phyloP scores from a whole-genome alignment of 2,113 vertebrate species.

The Drymodes brunneopygia region DNA sequence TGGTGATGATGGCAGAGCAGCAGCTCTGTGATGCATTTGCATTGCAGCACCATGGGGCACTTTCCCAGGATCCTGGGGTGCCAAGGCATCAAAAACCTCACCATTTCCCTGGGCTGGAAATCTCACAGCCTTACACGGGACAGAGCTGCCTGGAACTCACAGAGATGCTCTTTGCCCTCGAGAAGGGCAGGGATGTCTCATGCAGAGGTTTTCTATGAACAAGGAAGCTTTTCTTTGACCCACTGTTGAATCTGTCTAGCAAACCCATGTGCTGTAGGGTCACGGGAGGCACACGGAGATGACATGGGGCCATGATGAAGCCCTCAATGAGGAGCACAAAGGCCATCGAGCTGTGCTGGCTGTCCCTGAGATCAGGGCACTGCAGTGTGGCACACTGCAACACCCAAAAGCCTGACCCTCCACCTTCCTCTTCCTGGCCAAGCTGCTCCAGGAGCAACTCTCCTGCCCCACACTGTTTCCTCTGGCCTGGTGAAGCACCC shows the following conservation, averaged over 20 bases:
- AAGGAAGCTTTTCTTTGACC: neutral
- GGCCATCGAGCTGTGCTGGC: neutral
- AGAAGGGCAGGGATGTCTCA: neutral
- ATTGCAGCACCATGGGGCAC: neutral
- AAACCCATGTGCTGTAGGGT: neutral
- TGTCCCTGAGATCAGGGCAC: rapidly evolving
- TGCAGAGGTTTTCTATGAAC: neutral
- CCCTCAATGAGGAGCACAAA: neutral
- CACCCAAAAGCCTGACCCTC: neutral
- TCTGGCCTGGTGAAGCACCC: neutral
- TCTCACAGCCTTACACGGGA: neutral
- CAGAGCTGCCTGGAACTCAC: neutral
- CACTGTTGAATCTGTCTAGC: neutral
- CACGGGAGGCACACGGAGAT: rapidly evolving
- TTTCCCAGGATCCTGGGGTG: neutral
- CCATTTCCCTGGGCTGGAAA: neutral
- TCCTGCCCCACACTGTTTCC: neutral
- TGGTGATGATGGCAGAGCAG: neutral
- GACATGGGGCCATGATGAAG: rapidly evolving
- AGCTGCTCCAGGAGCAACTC: neutral
- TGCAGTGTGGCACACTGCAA: neutral
- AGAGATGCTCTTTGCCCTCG: neutral
- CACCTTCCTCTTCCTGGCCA: neutral
- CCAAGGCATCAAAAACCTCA: neutral
- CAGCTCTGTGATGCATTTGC: neutral